Percentiles rank a stretch among this genome's conserved stretches.
Evolutionary conservation across 1,140 invertebrate species (phyloP).

Genomic region (Araneus ventricosus): DNA sequence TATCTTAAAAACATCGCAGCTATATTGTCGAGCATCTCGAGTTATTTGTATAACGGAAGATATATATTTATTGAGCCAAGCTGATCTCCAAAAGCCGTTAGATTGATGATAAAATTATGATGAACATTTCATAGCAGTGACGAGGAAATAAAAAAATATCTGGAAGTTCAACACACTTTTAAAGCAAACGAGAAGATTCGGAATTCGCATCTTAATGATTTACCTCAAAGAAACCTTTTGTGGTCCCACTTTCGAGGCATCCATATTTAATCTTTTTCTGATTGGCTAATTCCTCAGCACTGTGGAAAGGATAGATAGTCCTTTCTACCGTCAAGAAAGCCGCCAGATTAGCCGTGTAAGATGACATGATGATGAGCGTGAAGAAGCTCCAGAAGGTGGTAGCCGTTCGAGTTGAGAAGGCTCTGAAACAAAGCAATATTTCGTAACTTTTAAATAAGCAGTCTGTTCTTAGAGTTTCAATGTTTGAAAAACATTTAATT

Average conservation of each 20-base stretch:
- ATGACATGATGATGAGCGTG: slow-evolving; percentile 84
- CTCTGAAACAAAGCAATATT: slow-evolving; percentile 81
- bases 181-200: slow-evolving; percentile 83
- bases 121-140: too few relatives aligned
- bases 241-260: slow-evolving; percentile 81
- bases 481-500: too few relatives aligned
- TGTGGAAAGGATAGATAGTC: slow-evolving; percentile 82
- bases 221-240: slow-evolving; percentile 80
- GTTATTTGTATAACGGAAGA: too few relatives aligned
- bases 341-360: slow-evolving; percentile 83
- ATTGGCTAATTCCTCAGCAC: slow-evolving; percentile 82
- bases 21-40: too few relatives aligned
- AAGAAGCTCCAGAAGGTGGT: slow-evolving; percentile 89
- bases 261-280: slow-evolving; percentile 83
- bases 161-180: too few relatives aligned
- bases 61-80: too few relatives aligned
- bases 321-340: slow-evolving; percentile 83
- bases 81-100: too few relatives aligned
- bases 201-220: slow-evolving; percentile 86
- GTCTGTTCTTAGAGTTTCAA: too few relatives aligned
- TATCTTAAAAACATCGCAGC: too few relatives aligned
- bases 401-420: slow-evolving; percentile 89
- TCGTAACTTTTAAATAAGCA: too few relatives aligned
- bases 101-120: too few relatives aligned
- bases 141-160: too few relatives aligned